Evolutionary conservation across 2,888 invertebrate species (phyloP), one percentile per base, ranked within the genome.

Genomic region (Adela reaumurella): DNA sequence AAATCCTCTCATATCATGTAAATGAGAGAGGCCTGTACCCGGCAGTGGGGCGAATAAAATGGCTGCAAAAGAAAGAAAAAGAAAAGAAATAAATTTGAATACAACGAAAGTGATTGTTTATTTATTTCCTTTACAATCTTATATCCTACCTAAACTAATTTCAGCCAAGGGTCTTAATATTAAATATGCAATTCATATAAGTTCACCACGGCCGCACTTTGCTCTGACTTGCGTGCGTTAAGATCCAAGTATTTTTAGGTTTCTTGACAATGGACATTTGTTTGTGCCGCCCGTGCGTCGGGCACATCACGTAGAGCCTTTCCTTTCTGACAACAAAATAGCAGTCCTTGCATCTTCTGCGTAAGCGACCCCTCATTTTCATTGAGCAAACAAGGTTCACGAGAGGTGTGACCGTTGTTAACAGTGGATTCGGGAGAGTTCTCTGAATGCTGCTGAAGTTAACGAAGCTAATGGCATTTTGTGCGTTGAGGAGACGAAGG

Each of bases 341-440:
- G 62, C 94, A 94, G 59, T 88, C 87, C 65, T 86, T 87, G 62
- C 94, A 94, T 42, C 94, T 83, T 49, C 84, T 79, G 50, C 78
- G 81, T 24, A 91, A 71, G 16, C 65, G 65, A 4, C 88, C 89
- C 61, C 84, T 89, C 2, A 88, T 82, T 80, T 94, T 93, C 59
- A 92, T 69, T 47, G 62, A 60, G 52, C 71, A 72, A 20, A 60
- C 53, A 46, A 59, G 54, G 54, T 61, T 71, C 1, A 71, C 51
- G 24, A 61, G 54, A n/a, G 76, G 71, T 17, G 56, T 56, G 44
- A 50, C 53, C 24, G 67, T 59, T 44, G 59, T 53, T 48, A 77
- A 57, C 17, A 76, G 53, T 29, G 57, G 64, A 43, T 60, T 57
- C 14, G 51, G 47, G 35, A 53, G 19, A 46, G 57, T 52, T 48